Evolutionary conservation across 2,888 invertebrate genomes (phyloP).

Genomic region (Ectemnius cavifrons): DNA sequence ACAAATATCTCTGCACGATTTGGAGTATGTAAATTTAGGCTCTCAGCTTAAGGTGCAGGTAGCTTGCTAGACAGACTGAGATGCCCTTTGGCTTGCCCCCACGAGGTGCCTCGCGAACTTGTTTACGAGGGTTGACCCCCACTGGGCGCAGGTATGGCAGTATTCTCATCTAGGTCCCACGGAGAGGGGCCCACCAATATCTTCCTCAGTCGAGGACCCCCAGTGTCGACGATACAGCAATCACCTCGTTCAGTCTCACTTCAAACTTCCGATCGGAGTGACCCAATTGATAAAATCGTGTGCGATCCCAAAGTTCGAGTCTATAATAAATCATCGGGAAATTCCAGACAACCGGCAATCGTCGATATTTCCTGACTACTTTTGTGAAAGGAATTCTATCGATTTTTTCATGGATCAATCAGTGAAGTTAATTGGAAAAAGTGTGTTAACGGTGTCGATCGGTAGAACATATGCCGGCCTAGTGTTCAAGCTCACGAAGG

Average conservation of each 20-base stretch:
- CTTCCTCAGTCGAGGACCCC: slow-evolving; percentile 48
- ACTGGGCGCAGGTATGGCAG: background rate
- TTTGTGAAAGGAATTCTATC: background rate
- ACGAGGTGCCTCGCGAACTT: slow-evolving; percentile 60
- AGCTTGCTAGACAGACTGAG: background rate
- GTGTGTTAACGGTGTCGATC: background rate
- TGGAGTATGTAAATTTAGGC: background rate
- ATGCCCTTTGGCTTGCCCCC: slow-evolving; percentile 19
- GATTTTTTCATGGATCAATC: background rate
- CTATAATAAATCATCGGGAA: background rate
- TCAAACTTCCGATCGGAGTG: background rate
- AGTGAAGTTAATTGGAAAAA: background rate
- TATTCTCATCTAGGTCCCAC: slow-evolving; percentile 63
- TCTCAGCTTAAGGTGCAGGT: background rate
- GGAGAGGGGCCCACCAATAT: slow-evolving; percentile 57
- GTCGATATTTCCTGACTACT: background rate
- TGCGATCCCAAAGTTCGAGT: background rate
- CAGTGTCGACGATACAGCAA: slow-evolving; percentile 25
- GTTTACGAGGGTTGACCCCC: slow-evolving; percentile 40
- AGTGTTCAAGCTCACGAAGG: background rate
- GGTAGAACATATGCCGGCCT: too few species aligned
- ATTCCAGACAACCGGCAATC: background rate
- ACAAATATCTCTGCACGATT: too few species aligned
- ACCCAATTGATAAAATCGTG: background rate
- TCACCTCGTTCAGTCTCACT: background rate